Evolutionary conservation across 1,140 invertebrate genomes (phyloP).

Genomic region (Drosophila kanapiae): DNA sequence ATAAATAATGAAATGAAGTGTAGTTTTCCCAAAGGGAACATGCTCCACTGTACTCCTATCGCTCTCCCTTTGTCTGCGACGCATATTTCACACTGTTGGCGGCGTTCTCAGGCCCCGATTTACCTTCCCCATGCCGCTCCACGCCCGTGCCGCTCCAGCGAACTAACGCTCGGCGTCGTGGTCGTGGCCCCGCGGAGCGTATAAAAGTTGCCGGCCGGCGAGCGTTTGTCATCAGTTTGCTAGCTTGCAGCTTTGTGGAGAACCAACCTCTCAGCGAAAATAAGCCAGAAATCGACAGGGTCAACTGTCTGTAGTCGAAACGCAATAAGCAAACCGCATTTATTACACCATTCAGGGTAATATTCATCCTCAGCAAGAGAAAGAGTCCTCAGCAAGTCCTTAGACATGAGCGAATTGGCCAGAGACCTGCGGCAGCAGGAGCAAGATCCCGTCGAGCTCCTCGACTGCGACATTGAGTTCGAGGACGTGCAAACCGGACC

Average conservation of each 20-base stretch:
- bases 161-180: slow-evolving; percentile 9
- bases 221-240: slow-evolving; percentile 49
- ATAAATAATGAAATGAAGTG: no score
- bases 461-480: slow-evolving; percentile 54
- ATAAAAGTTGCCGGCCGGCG: slow-evolving; percentile 74
- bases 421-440: slow-evolving; percentile 19
- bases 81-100: slow-evolving; percentile 39
- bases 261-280: slow-evolving; percentile 1
- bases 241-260: slow-evolving; percentile 39
- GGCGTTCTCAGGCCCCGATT: slow-evolving; percentile 4
- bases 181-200: slow-evolving; percentile 17
- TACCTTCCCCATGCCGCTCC: neutral
- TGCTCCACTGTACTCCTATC: slow-evolving; percentile 8
- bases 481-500: slow-evolving; percentile 19
- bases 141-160: neutral
- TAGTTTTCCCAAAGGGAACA: neutral
- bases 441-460: slow-evolving; percentile 22
- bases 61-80: slow-evolving; percentile 44
- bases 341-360: slow-evolving; percentile 5
- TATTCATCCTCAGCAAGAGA: neutral
- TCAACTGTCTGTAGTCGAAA: neutral
- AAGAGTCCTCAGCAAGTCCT: neutral
- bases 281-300: neutral
- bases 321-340: neutral
- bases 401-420: slow-evolving; percentile 23